Evolutionary conservation across 2,888 invertebrate genomes (phyloP).

Genomic region (Chloromyia formosa): DNA sequence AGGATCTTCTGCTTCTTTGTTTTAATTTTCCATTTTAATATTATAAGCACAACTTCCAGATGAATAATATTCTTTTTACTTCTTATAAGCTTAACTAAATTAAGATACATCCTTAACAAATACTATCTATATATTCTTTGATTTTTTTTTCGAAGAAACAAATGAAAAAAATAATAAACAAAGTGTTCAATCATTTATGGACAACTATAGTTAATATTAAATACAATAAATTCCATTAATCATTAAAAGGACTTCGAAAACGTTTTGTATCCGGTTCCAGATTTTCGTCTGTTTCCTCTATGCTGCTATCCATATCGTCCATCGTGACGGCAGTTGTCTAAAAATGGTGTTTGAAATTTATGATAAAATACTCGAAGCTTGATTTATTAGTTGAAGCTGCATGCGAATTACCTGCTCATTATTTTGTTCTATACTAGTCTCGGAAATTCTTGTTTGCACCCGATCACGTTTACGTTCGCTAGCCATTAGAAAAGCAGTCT

Average conservation of each 20-base stretch:
- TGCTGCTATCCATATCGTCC: slow-evolving; percentile 43
- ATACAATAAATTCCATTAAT: slow-evolving; percentile 28
- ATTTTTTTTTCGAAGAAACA: slow-evolving; percentile 35
- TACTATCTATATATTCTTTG: slow-evolving; percentile 40
- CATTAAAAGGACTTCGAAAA: slow-evolving; percentile 45
- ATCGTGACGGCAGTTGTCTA: slow-evolving; percentile 46
- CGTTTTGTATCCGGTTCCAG: slow-evolving; percentile 49
- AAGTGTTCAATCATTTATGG: not conserved
- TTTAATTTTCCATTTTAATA: not conserved
- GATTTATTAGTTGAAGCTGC: not conserved
- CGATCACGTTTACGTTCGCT: slow-evolving; percentile 36
- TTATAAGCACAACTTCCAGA: not conserved
- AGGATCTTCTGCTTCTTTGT: not conserved
- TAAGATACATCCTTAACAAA: slow-evolving; percentile 32
- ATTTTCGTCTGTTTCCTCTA: slow-evolving; percentile 49
- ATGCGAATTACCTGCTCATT: slow-evolving; percentile 52
- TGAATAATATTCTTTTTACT: slow-evolving; percentile 17
- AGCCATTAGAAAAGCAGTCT: slow-evolving; percentile 13
- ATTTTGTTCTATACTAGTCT: slow-evolving; percentile 48
- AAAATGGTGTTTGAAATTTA: not conserved
- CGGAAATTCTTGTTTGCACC: slow-evolving; percentile 36
- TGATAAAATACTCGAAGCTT: not conserved
- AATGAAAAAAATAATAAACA: slow-evolving; percentile 9
- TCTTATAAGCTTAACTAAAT: slow-evolving; percentile 23
- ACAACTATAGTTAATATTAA: not conserved